Evolutionary conservation across 2,113 vertebrate species (phyloP), one percentile per base, ranked within the genome.

Genomic region (Mystacornis crossleyi): DNA sequence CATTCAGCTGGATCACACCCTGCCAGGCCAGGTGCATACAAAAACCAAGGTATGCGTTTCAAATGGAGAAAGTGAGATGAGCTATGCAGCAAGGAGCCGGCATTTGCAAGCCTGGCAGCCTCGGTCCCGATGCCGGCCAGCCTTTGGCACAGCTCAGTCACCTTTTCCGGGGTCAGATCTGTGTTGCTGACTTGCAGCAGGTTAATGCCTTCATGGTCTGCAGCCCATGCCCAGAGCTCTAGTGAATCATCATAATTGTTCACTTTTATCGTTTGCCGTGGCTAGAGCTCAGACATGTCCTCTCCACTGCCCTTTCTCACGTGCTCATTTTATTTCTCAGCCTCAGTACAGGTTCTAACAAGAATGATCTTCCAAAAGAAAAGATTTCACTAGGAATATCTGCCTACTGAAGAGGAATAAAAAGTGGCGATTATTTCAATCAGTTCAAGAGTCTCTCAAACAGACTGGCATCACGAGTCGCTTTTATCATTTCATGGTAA

Each of bases 401-500:
- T 91, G 64, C 77, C 38, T 90, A 50, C 54, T 89, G 74, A 70
- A 80, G 71, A 86, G 84, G 54, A 95, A 89, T 91, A 91, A 87
- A 86, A 91, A 75, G 71, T 50, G 61, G 71, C 75, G 79, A 97
- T 97, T 96, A 97, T 83, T 97, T 92, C 93, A 96, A 96, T 97
- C 96, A 97, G 81, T 81, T 95, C 78, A 96, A 96, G 97, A 92
- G 94, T 95, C 88, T 96, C 83, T 95, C 62, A 77, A 84, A 75
- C 48, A 96, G 95, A 92, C 86, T 95, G 94, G 82, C 77, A 90
- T 89, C 93, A 94, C 42, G 85, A 93, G 71, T 96, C 88, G 83
- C 83, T 96, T 93, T 62, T 93, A 95, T 86, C 21, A 92, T 94
- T 96, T 95, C 70, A 86, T 85, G 88, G 48, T 89, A 95, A 94